phyloP scores from a whole-genome alignment of 2,113 vertebrate genomes.

The Blennius ocellaris region DNA sequence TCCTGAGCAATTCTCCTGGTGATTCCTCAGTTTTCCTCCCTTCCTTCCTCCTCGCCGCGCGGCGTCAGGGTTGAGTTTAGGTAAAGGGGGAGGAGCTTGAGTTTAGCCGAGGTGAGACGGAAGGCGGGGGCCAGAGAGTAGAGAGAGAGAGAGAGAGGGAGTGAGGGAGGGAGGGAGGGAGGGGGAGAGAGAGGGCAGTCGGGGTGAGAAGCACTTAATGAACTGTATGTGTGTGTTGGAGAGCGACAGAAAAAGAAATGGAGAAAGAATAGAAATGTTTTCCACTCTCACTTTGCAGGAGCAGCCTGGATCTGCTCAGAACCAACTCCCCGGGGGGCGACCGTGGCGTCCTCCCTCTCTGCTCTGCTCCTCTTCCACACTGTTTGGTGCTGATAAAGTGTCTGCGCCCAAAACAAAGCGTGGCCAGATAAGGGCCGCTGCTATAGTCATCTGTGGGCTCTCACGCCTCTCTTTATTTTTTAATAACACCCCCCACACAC shows the following conservation, averaged over 20 bases:
- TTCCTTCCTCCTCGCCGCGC: neutral
- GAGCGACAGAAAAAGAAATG: constrained; percentile 12
- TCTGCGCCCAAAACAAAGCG: constrained; percentile 68
- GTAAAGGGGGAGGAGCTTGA: constrained; percentile 35
- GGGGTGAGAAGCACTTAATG: constrained; percentile 58
- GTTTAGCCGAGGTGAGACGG: constrained; percentile 52
- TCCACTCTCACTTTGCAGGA: constrained; percentile 61
- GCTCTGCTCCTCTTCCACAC: constrained; percentile 53
- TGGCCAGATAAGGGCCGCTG: constrained; percentile 59
- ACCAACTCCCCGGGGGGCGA: constrained; percentile 59
- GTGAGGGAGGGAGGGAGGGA: constrained; percentile 25
- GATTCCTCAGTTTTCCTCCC: neutral
- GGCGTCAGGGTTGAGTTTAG: constrained; percentile 43
- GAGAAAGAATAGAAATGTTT: constrained; percentile 58
- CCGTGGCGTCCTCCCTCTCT: constrained; percentile 53
- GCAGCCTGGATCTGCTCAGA: constrained; percentile 73
- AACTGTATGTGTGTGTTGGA: constrained; percentile 43
- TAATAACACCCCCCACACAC: too few relatives aligned
- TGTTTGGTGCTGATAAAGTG: constrained; percentile 71
- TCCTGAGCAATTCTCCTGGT: neutral
- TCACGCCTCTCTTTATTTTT: constrained; percentile 12
- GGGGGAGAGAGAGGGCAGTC: constrained; percentile 26
- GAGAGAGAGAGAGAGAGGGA: constrained; percentile 25
- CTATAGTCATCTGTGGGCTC: constrained; percentile 50
- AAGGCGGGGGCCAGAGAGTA: constrained; percentile 2